These are phyloP conservation scores for Brenthis hecate DNA, from an alignment of 2,888 invertebrate species.

Conservation along the genomic window DNA sequence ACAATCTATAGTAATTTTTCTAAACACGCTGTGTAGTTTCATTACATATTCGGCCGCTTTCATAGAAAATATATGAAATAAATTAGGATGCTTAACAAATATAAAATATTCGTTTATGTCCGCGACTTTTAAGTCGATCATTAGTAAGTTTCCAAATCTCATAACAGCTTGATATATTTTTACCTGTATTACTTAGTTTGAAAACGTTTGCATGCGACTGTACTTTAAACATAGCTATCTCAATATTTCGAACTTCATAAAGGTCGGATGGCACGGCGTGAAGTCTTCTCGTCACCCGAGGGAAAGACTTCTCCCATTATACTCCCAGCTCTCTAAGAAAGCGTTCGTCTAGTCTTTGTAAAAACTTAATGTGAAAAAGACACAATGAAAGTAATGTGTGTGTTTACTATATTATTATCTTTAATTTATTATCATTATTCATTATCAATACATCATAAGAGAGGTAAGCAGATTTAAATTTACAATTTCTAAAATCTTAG, in stretches of 20 bases:
- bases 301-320: slow-evolving; percentile 23
- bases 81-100: no score
- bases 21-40: no score
- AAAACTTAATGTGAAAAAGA: slow-evolving; percentile 17
- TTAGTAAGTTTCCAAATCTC: no score
- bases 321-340: slow-evolving; percentile 16
- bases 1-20: no score
- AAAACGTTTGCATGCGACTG: slow-evolving; percentile 22
- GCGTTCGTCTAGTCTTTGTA: slow-evolving; percentile 3
- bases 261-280: slow-evolving; percentile 1
- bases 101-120: no score
- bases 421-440: slow-evolving; percentile 58
- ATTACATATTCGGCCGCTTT: no score
- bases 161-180: no score
- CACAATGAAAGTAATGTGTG: slow-evolving; percentile 52
- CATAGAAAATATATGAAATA: no score
- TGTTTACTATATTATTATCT: slow-evolving; percentile 51
- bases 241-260: slow-evolving; percentile 1
- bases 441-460: slow-evolving; percentile 49
- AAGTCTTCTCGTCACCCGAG: slow-evolving; percentile 11
- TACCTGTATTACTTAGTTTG: no score
- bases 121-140: no score
- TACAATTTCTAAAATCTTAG: background rate
- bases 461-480: slow-evolving; percentile 46
- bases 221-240: slow-evolving; percentile 25